Evolutionary conservation across 2,797 vertebrate species (phyloP).

Genomic region (Sebastes itinus): DNA sequence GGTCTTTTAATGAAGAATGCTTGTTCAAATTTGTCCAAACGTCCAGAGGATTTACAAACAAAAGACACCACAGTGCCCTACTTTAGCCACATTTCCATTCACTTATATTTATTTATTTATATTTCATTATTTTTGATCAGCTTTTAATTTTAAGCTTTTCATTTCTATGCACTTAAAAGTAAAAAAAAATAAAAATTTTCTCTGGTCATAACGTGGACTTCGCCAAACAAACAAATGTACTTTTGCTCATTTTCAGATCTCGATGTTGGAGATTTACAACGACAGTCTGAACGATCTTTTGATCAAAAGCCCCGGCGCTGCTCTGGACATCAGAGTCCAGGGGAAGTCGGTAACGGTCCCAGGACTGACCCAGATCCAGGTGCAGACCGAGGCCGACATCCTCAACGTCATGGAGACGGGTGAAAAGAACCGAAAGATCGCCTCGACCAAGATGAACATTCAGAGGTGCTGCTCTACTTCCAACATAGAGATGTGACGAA

Average conservation of each 20-base stretch:
- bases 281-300: slow-evolving; percentile 77
- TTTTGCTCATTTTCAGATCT: slow-evolving; percentile 62
- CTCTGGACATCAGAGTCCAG: slow-evolving; percentile 73
- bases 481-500: rapidly evolving
- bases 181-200: not conserved
- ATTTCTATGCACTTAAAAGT: not conserved
- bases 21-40: too few relatives aligned
- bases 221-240: not conserved
- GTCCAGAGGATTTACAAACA: too few relatives aligned
- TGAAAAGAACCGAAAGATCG: slow-evolving; percentile 75
- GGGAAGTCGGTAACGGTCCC: slow-evolving; percentile 69
- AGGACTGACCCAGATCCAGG: slow-evolving; percentile 69
- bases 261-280: slow-evolving; percentile 82
- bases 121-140: too few relatives aligned
- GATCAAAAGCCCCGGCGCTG: slow-evolving; percentile 40
- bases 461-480: slow-evolving; percentile 57
- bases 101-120: too few relatives aligned
- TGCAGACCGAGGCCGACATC: slow-evolving; percentile 73
- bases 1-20: too few relatives aligned
- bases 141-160: not conserved
- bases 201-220: rapidly evolving
- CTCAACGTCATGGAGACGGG: slow-evolving; percentile 68
- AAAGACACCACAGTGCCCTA: too few relatives aligned
- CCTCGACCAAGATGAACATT: slow-evolving; percentile 77
- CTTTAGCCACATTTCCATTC: too few relatives aligned